These are phyloP conservation scores for Latheticus oryzae DNA, from an alignment of 2,888 invertebrate genomes.

Conservation along the genomic window DNA sequence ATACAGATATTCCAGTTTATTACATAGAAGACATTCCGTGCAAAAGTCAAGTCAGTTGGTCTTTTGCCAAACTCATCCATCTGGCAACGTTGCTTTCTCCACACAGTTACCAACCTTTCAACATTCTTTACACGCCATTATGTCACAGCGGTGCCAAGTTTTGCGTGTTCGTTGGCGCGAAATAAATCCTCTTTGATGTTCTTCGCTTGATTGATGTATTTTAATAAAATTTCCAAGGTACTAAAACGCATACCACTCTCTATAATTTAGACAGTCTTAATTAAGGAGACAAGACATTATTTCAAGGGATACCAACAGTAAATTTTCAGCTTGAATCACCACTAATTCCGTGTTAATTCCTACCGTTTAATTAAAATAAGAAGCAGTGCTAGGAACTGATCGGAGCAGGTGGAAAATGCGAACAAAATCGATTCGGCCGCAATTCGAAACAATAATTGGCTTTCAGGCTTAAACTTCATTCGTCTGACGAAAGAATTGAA, in stretches of 20 bases:
- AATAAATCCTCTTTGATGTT: slow-evolving; percentile 26
- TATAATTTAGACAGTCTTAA: slow-evolving; percentile 45
- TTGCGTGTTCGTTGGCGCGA: slow-evolving; percentile 11
- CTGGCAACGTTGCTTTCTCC: no score
- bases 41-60: no score
- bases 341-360: slow-evolving; percentile 43
- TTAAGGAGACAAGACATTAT: slow-evolving; percentile 44
- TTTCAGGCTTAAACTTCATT: slow-evolving; percentile 20
- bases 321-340: slow-evolving; percentile 39
- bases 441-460: slow-evolving; percentile 25
- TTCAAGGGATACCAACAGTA: slow-evolving; percentile 37
- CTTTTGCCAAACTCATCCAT: no score
- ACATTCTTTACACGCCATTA: slow-evolving; percentile 12
- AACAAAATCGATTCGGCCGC: slow-evolving; percentile 2
- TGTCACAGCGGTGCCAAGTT: slow-evolving; percentile 12
- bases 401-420: slow-evolving; percentile 7
- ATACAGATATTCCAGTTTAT: no score
- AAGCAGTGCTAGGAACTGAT: slow-evolving; percentile 15
- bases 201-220: slow-evolving; percentile 44
- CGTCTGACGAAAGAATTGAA: slow-evolving; percentile 28
- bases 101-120: no score
- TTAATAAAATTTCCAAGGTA: slow-evolving; percentile 44
- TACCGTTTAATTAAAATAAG: slow-evolving; percentile 39
- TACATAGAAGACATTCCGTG: no score
- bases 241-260: slow-evolving; percentile 27